Evolutionary conservation across 2,888 invertebrate genomes (phyloP), one percentile per base, ranked within the genome.

Genomic region (Mesopsocus fuscifrons): DNA sequence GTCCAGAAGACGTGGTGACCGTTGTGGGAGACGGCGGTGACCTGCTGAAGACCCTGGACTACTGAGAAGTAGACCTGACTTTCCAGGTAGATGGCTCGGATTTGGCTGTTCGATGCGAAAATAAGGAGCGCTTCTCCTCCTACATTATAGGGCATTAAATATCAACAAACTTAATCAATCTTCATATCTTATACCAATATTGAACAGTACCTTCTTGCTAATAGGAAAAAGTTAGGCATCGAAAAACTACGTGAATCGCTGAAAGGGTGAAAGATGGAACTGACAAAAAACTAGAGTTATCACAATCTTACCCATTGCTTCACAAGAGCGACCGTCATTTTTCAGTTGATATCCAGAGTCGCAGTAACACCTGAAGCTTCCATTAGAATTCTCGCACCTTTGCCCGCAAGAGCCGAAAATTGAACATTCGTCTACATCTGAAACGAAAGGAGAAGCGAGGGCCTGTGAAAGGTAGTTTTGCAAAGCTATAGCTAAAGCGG

Each of bases 1-100:
- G 82, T 77, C 85, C 85, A 88, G 56, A 81, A 87, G 21, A 84
- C 58, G 49, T 72, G 64, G 2, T 64, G 62, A 0, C 77, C 77
- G 53, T 87, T 81, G 50, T 67, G 74, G 1, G 76, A 65, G 0
- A 88, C 73, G 1, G 80, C 82, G 4, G 74, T 70, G 1, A 68
- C 71, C 48, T 72, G 69, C 32, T 66, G 66, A 20, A 72, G 55
- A 47, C 69, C 63, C 23, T 54, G 58, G 1, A 67, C 66, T 2
- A 75, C 56, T 8, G 54, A 55, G 43, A 63, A 55, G 58, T 69
- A 62, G 2, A 66, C 50, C 33, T 68, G 59, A 0, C 72, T 68
- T 31, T 66, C 61, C 8, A 84, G 53, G 49, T 71, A 71, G 5
- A 74, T 59, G 1, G 72, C 77, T 49, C 74, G 66, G 23, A 84